These are phyloP conservation scores for Parazoanthus atlanticus DNA, from an alignment of 92 coral and sea anemone species.

Conservation along the genomic window DNA sequence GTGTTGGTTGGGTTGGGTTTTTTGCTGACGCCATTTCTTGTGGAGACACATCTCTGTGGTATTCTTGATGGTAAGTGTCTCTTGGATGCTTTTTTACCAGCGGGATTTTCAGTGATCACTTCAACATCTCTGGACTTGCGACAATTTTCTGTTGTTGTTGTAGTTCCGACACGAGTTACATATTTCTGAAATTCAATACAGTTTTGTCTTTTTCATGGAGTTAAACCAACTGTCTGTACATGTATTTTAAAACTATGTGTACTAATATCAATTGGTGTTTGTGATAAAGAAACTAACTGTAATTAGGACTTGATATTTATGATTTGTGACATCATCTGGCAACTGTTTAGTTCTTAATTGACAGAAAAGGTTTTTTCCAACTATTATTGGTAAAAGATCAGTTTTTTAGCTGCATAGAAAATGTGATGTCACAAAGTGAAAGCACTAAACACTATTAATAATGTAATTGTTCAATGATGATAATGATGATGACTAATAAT, in stretches of 20 bases:
- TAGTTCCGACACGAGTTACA: neutral
- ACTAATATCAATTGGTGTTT: no score
- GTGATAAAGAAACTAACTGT: neutral
- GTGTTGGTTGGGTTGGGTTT: neutral
- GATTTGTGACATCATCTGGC: neutral
- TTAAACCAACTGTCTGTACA: neutral
- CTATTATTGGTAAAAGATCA: neutral
- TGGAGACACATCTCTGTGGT: neutral
- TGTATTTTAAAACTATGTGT: no score
- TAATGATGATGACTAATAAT: no score
- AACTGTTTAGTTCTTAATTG: neutral
- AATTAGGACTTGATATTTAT: neutral
- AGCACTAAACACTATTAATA: no score
- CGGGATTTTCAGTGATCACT: neutral
- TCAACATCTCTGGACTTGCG: neutral
- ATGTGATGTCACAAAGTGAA: no score
- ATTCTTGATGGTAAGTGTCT: conserved; percentile 12
- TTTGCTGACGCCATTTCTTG: neutral
- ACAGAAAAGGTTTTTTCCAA: no score
- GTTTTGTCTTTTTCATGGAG: neutral
- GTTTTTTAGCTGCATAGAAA: no score
- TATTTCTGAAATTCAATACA: conserved; percentile 5
- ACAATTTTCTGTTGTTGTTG: neutral
- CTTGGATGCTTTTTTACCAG: neutral
- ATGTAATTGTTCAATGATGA: no score